Evolutionary conservation across 2,113 vertebrate genomes (phyloP).

Genomic region (Xyrauchen texanus): DNA sequence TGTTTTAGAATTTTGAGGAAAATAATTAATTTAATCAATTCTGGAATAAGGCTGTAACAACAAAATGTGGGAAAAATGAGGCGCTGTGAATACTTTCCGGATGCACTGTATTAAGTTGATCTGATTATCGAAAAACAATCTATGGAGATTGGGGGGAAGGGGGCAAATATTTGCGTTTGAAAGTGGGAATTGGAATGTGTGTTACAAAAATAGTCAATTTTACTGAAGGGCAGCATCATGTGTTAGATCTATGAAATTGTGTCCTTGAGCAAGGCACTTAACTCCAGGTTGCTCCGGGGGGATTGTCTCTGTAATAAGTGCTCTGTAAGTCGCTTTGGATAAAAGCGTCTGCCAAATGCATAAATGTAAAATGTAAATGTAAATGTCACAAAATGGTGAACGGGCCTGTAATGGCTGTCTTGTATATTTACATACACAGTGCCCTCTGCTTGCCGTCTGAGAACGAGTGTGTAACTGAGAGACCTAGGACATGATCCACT

Average conservation of each 20-base stretch:
- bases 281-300: too few species aligned
- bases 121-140: conserved; percentile 4
- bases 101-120: background rate
- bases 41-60: too few species aligned
- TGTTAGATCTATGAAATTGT: conserved; percentile 36
- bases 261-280: too few species aligned
- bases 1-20: too few species aligned
- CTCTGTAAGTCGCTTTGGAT: too few species aligned
- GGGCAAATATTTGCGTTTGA: background rate
- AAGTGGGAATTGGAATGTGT: background rate
- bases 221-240: background rate
- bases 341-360: too few species aligned
- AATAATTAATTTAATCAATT: too few species aligned
- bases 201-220: background rate
- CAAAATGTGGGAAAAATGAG: too few species aligned
- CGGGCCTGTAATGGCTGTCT: conserved; percentile 57
- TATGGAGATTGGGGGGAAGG: background rate
- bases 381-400: conserved; percentile 58
- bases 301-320: too few species aligned
- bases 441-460: conserved; percentile 57
- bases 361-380: too few species aligned
- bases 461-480: background rate
- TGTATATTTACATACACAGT: conserved; percentile 43
- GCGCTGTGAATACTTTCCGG: too few species aligned
- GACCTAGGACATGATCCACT: conserved; percentile 53